Percentiles rank a stretch among this genome's conserved stretches.
phyloP scores from a whole-genome alignment of 2,888 invertebrate genomes.

The Pherbina coryleti region DNA sequence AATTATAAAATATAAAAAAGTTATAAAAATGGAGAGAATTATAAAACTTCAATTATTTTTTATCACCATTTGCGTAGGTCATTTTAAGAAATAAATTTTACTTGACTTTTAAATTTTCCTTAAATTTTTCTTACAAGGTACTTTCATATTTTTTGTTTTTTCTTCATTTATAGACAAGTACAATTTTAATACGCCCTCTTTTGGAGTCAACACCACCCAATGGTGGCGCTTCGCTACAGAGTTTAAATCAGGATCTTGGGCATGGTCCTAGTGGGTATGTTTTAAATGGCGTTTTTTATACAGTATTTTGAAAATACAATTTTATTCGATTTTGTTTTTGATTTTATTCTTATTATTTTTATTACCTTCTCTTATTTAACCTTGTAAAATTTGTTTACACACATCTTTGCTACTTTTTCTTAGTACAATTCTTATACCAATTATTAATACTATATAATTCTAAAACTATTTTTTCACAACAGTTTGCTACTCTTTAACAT shows the following conservation, averaged over 20 bases:
- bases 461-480: too few species aligned
- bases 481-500: neutral
- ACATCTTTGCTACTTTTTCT: constrained; percentile 4
- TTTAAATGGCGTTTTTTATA: neutral
- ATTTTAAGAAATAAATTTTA: too few species aligned
- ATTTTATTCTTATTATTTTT: constrained; percentile 6
- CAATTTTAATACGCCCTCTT: constrained; percentile 67
- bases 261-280: constrained; percentile 54
- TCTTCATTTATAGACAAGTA: constrained; percentile 62
- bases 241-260: constrained; percentile 60
- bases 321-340: neutral
- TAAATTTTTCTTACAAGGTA: too few species aligned
- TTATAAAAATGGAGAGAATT: too few species aligned
- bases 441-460: neutral
- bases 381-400: constrained; percentile 9
- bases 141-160: too few species aligned
- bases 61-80: too few species aligned
- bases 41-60: too few species aligned
- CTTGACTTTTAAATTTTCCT: too few species aligned
- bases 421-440: neutral
- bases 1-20: too few species aligned
- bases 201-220: constrained; percentile 66
- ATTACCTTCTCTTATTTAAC: constrained; percentile 3
- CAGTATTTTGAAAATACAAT: too few species aligned
- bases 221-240: constrained; percentile 64